Evolutionary conservation across 2,797 vertebrate species (phyloP), one percentile per base, ranked within the genome.

Genomic region (Pteronotus mesoamericanus): DNA sequence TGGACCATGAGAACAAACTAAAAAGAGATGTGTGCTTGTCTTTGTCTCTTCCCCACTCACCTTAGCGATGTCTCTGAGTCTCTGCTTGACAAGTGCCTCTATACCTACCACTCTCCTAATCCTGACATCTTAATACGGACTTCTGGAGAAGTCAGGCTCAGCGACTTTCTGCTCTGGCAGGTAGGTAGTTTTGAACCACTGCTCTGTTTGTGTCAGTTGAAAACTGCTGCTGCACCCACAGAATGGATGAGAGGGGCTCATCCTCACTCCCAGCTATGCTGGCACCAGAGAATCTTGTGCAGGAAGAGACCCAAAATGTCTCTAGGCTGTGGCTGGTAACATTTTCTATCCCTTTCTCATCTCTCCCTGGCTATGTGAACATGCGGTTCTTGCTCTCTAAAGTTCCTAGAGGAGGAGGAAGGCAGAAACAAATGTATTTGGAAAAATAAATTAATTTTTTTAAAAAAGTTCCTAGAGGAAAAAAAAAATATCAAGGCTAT

Each of bases 81-180:
- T 0, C 97, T 99, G 97, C 98, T 99, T 0, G 99, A 99, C 86
- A 99, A 99, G 97, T 99, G 99, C 98, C 98, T 99, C 97, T 99
- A 99, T 98, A 99, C 99, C 98, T 99, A 96, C 98, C 99, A 99
- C 95, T 99, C 99, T 87, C 99, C 99, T 4, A 99, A 99, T 96
- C 99, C 99, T 0, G 99, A 99, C 96, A 98, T 99, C 97, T 99
- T 99, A 96, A 99, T 99, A 66, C 99, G 99, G 34, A 99, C 99
- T 15, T 99, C 99, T 1, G 99, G 99, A 95, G 99, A 99, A 98
- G 99, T 99, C 92, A 99, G 99, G 29, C 99, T 99, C 94, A 99
- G 99, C 26, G 99, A 99, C 98, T 99, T 99, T 97, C 98, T 99
- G 39, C 99, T 99, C 19, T 99, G 99, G 99, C 99, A 99, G 99